These are phyloP conservation scores for Cantharis flavilabris DNA, from an alignment of 2,888 invertebrate genomes.

Conservation along the genomic window DNA sequence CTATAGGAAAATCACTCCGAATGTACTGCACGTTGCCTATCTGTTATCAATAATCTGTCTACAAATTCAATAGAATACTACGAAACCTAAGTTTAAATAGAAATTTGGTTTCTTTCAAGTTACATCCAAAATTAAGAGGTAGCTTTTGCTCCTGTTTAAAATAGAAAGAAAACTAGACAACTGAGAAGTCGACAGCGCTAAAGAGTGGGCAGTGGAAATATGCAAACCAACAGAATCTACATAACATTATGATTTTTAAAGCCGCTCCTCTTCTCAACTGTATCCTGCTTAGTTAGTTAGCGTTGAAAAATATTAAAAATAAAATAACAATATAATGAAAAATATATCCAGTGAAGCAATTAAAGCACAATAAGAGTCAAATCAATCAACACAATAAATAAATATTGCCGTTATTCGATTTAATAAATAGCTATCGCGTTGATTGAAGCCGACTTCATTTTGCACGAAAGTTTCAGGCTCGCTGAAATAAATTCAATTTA, in stretches of 20 bases:
- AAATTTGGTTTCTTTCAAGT: neutral
- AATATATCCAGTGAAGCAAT: neutral
- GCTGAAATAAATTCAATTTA: neutral
- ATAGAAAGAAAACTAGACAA: neutral
- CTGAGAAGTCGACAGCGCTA: constrained; percentile 7
- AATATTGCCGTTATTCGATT: neutral
- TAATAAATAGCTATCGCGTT: neutral
- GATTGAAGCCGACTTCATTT: neutral
- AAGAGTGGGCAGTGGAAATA: constrained; percentile 1
- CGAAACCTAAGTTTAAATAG: neutral
- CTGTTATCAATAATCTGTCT: too few relatives aligned
- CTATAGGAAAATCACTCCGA: neutral
- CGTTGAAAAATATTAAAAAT: neutral
- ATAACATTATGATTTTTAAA: constrained; percentile 3
- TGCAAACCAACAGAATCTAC: constrained; percentile 10
- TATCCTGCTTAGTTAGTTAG: neutral
- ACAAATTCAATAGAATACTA: too few relatives aligned
- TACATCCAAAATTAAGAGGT: too few relatives aligned
- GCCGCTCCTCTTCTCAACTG: neutral
- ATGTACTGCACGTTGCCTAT: neutral
- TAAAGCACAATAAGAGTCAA: neutral
- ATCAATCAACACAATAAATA: neutral
- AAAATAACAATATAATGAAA: neutral
- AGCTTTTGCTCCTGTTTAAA: neutral
- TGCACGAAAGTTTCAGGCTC: neutral